phyloP scores from a whole-genome alignment of 2,888 invertebrate species.

The Drosophila anomalata region DNA sequence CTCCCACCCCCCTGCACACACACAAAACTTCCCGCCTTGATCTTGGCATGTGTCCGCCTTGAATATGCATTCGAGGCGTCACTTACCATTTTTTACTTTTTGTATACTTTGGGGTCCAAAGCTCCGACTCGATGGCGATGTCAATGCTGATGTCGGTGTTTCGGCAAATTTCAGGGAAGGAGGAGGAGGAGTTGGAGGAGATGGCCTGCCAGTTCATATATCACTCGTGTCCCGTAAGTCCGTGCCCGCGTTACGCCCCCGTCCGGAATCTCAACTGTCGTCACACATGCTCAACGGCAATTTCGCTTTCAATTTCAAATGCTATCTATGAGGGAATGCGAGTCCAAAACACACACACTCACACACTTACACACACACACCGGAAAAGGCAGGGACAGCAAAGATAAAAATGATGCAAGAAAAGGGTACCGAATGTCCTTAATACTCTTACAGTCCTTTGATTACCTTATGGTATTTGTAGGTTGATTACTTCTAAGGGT shows the following conservation, averaged over 20 bases:
- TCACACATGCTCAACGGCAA: constrained; percentile 77
- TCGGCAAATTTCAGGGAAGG: constrained; percentile 17
- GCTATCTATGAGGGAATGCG: constrained; percentile 72
- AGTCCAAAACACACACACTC: constrained; percentile 39
- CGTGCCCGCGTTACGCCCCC: constrained; percentile 1
- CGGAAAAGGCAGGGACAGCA: constrained; percentile 21
- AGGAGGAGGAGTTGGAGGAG: background rate
- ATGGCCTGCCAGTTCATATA: constrained; percentile 76
- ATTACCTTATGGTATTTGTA: background rate
- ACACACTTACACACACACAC: constrained; percentile 8
- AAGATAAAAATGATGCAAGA: constrained; percentile 29
- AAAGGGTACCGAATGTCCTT: constrained; percentile 28
- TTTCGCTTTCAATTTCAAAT: constrained; percentile 81
- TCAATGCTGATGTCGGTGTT: constrained; percentile 48
- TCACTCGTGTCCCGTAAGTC: constrained; percentile 51
- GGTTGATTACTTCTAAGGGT: background rate
- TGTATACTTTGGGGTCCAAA: constrained; percentile 4
- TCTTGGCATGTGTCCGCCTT: constrained; percentile 49
- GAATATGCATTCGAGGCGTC: constrained; percentile 56
- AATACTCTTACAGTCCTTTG: constrained; percentile 7
- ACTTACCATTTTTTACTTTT: constrained; percentile 44
- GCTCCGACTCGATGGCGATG: constrained; percentile 32
- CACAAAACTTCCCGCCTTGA: constrained; percentile 40
- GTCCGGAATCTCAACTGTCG: constrained; percentile 50
- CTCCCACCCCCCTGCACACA: constrained; percentile 5